These are phyloP conservation scores for Leptinotarsa lineolata DNA, from an alignment of 1,140 invertebrate genomes.

Conservation along the genomic window DNA sequence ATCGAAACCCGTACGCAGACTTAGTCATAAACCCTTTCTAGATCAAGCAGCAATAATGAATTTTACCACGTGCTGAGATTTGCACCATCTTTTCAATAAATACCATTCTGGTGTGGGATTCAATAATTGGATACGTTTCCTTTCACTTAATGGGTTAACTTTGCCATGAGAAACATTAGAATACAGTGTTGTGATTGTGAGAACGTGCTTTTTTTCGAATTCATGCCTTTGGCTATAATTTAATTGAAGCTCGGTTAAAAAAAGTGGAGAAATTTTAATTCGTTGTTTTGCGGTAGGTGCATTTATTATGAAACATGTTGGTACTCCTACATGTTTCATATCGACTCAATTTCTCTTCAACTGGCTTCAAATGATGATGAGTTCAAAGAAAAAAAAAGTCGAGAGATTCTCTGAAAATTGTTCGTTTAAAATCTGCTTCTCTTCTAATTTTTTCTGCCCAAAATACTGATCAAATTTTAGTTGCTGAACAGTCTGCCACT, in stretches of 20 bases:
- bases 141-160: neutral
- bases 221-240: neutral
- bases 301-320: too few relatives aligned
- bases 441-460: too few relatives aligned
- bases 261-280: too few relatives aligned
- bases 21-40: slow-evolving; percentile 24
- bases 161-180: slow-evolving; percentile 4
- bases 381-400: too few relatives aligned
- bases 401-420: too few relatives aligned
- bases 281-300: too few relatives aligned
- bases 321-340: too few relatives aligned
- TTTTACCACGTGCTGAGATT: slow-evolving; percentile 31
- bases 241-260: neutral
- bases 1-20: slow-evolving; percentile 10
- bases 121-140: slow-evolving; percentile 1
- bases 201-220: neutral
- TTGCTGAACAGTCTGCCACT: too few relatives aligned
- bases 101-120: slow-evolving; percentile 18
- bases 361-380: too few relatives aligned
- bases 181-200: neutral
- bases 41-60: slow-evolving; percentile 10
- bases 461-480: too few relatives aligned
- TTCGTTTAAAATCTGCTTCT: too few relatives aligned
- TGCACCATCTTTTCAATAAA: slow-evolving; percentile 23
- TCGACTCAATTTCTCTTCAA: too few relatives aligned